Evolutionary conservation across 2,888 invertebrate species (phyloP), one percentile per base, ranked within the genome.

Genomic region (Drosophila anomalipes): DNA sequence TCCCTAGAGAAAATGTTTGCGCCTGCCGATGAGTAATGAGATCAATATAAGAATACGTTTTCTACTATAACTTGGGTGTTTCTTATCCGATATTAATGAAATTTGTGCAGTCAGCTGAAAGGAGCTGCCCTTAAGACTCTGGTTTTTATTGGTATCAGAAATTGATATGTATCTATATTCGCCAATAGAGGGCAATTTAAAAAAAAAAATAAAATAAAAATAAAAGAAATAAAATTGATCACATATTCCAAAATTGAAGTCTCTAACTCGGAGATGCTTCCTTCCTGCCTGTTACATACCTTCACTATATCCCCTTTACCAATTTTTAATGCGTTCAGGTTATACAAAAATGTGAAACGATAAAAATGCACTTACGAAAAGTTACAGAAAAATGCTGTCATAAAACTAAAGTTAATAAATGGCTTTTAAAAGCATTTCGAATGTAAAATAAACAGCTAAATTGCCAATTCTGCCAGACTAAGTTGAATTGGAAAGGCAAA

Each of bases 391-490:
- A 78, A 70, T 65, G 62, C 71, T 80, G 80, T 76, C 76, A 82
- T 82, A 74, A 59, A 85, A 79, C 77, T 79, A 77, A 74, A 79
- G 82, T 78, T 87, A 85, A 87, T 82, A 76, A 87, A 83, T 87
- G 77, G 77, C 70, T 59, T 83, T 82, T 83, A 87, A 89, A 87
- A 85, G 87, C 87, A 77, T 79, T 83, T 56, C 74, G 79, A 78
- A 76, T 49, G 68, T 71, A 77, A 65, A 39, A 60, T 81, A 87
- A 87, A 89, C 77, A 82, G 62, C 70, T 64, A 54, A 44, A 60
- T 26, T 16, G 16, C 47, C 9, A 39, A 73, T 16, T 57, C 9
- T 65, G 66, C 57, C 47, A 67, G 67, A 62, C 51, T 57, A 16
- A 28, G 22, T 33, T 14, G 52, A 41, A 56, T 44, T 39, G 14